Evolutionary conservation across 2,888 invertebrate genomes (phyloP).

Genomic region (Labia minor): DNA sequence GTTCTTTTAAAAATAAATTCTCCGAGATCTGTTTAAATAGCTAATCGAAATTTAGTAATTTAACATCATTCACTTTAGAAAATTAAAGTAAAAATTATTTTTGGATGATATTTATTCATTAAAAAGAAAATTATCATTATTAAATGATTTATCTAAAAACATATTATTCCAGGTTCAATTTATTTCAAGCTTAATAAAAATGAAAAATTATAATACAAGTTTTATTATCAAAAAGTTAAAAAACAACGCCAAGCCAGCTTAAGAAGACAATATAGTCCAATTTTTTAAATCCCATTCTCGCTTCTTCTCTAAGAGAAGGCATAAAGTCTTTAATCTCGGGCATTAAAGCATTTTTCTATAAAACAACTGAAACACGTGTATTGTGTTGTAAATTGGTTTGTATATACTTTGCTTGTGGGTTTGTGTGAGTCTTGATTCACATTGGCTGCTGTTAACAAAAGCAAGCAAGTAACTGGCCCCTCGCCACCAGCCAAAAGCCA

Average conservation of each 20-base stretch:
- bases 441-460: background rate
- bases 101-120: no score
- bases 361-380: background rate
- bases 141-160: background rate
- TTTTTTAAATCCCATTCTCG: background rate
- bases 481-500: background rate
- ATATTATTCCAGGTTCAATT: background rate
- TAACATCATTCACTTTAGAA: no score
- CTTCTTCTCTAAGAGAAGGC: background rate
- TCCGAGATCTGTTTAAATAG: no score
- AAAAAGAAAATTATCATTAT: background rate
- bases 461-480: background rate
- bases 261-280: constrained; percentile 13
- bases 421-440: background rate
- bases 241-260: background rate
- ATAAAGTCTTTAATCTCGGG: background rate
- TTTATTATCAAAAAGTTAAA: background rate
- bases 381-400: constrained; percentile 13
- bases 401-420: background rate
- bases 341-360: constrained; percentile 8
- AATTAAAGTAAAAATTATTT: no score
- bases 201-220: constrained; percentile 13
- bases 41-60: no score
- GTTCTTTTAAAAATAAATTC: no score
- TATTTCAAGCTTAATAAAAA: background rate